Evolutionary conservation across 2,888 invertebrate species (phyloP).

Genomic region (Polymixis lichenea): DNA sequence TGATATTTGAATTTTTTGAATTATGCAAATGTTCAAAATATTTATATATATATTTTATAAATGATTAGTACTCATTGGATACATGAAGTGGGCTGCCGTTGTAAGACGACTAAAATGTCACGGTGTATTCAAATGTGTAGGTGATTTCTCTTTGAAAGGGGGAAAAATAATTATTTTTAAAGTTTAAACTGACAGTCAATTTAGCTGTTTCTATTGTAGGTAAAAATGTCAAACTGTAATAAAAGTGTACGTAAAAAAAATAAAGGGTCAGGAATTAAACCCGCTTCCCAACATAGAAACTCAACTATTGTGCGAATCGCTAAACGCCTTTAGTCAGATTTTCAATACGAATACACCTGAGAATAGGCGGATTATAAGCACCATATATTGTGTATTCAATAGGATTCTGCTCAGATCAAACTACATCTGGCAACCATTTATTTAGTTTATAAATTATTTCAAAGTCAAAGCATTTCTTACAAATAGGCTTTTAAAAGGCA

Average conservation of each 20-base stretch:
- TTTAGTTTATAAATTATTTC: too few species aligned
- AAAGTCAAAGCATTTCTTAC: too few species aligned
- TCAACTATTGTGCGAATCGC: neutral
- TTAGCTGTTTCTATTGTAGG: neutral
- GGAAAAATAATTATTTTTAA: neutral
- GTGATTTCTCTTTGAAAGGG: neutral
- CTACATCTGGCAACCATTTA: neutral
- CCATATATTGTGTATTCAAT: neutral
- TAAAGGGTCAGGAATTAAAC: neutral
- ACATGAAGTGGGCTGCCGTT: too few species aligned
- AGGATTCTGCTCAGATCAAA: conserved; percentile 16
- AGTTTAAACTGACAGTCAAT: neutral
- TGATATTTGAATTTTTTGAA: too few species aligned
- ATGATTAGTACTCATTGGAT: too few species aligned
- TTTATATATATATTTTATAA: too few species aligned
- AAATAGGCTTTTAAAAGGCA: too few species aligned
- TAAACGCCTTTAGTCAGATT: conserved; percentile 17
- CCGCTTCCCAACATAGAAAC: neutral
- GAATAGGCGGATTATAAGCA: conserved; percentile 23
- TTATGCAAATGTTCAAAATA: too few species aligned
- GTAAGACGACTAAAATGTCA: too few species aligned
- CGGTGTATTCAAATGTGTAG: too few species aligned
- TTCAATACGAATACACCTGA: conserved; percentile 32
- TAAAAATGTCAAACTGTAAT: neutral
- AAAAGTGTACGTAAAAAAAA: neutral